Conservation (phyloP, 2,888 invertebrate species). For the Drosophila atroscutellata region DNA sequence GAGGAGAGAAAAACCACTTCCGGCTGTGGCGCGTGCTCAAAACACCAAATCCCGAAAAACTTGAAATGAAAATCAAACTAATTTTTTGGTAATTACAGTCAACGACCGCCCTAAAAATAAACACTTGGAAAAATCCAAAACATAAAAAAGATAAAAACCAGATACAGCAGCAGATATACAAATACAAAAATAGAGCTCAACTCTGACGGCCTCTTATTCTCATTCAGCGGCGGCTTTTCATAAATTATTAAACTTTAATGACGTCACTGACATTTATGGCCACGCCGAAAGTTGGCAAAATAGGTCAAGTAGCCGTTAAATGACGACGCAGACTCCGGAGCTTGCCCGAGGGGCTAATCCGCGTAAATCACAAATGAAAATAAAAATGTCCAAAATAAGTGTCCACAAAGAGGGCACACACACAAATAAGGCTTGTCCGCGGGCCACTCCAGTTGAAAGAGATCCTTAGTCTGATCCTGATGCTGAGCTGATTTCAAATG, state of each 20-base stretch:
- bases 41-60: conserved; percentile 44
- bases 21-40: conserved; percentile 73
- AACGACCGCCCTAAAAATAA: conserved; percentile 36
- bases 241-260: conserved; percentile 78
- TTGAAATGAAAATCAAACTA: conserved; percentile 74
- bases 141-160: not conserved
- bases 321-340: conserved; percentile 61
- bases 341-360: conserved; percentile 56
- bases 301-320: conserved; percentile 74
- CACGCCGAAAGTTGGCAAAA: conserved; percentile 73
- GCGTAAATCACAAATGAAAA: conserved; percentile 80
- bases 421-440: conserved; percentile 27
- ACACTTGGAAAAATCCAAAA: conserved; percentile 28
- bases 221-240: conserved; percentile 52
- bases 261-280: conserved; percentile 77
- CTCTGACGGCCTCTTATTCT: not conserved
- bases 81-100: conserved; percentile 68
- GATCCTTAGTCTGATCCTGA: conserved; percentile 31
- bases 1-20: conserved; percentile 60
- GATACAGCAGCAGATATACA: conserved; percentile 17
- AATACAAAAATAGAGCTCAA: conserved; percentile 24
- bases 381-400: conserved; percentile 76
- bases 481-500: conserved; percentile 75
- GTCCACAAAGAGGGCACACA: conserved; percentile 72
- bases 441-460: conserved; percentile 25